Percentiles rank a stretch among this genome's conserved stretches.
phyloP scores from a whole-genome alignment of 2,888 invertebrate genomes.

The Drosophila villosipedis region DNA sequence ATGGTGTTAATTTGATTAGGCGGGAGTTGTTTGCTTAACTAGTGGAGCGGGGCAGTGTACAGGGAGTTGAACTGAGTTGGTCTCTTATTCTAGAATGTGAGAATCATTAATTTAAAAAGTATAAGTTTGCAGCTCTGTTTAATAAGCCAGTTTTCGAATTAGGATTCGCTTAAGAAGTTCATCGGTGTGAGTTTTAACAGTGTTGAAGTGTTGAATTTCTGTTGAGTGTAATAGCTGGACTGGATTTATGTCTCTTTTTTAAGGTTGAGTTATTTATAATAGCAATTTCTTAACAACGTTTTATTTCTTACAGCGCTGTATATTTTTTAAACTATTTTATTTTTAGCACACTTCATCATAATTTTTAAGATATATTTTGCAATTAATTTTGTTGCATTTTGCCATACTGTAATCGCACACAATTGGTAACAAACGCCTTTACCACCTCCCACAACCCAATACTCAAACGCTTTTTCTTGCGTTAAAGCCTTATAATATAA shows the following conservation, averaged over 20 bases:
- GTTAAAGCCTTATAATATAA: conserved; percentile 8
- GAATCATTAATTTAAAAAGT: background rate
- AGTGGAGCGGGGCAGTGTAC: background rate
- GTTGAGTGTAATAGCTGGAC: background rate
- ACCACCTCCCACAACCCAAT: conserved; percentile 3
- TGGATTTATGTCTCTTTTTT: background rate
- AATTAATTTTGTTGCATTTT: conserved; percentile 4
- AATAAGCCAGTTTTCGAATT: background rate
- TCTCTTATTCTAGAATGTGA: background rate
- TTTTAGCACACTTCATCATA: background rate
- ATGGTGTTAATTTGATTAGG: background rate
- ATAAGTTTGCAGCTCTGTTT: background rate
- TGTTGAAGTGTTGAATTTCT: background rate
- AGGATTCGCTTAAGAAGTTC: background rate
- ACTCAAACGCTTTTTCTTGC: background rate
- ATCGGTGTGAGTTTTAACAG: background rate
- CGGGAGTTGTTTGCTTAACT: background rate
- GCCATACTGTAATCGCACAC: conserved; percentile 30
- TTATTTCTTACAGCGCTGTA: background rate
- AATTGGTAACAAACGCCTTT: conserved; percentile 15
- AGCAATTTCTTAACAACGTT: background rate
- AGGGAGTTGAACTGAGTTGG: background rate
- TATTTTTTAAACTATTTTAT: background rate
- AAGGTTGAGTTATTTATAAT: background rate
- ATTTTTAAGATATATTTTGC: background rate